A percentile compares a stretch with the other conserved stretches of the same genome.
These are phyloP conservation scores for Caenorhabditis uteleia DNA, from an alignment of 2,888 invertebrate genomes.

Conservation along the genomic window DNA sequence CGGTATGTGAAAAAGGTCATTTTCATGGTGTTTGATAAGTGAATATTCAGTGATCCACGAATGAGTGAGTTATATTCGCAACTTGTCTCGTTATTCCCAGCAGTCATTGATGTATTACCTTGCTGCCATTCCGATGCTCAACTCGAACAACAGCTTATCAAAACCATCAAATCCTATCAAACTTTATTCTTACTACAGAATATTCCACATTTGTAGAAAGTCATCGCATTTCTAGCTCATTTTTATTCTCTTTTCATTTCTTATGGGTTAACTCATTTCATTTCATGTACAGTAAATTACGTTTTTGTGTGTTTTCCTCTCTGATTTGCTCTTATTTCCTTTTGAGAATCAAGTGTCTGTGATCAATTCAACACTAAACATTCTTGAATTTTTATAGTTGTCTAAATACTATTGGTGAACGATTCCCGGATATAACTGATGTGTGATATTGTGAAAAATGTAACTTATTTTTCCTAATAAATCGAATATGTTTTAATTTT, in stretches of 20 bases:
- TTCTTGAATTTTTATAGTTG: no score
- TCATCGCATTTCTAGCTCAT: neutral
- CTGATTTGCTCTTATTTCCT: no score
- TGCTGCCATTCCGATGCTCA: conserved; percentile 59
- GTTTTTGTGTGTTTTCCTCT: no score
- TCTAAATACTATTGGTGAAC: no score
- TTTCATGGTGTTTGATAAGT: neutral
- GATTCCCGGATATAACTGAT: no score
- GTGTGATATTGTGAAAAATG: no score
- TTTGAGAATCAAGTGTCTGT: no score
- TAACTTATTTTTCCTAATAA: no score
- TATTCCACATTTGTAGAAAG: conserved; percentile 40
- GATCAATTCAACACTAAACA: no score
- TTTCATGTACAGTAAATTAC: neutral
- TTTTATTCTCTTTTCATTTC: neutral
- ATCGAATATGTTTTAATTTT: no score
- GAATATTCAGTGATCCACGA: conserved; percentile 22
- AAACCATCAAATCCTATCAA: conserved; percentile 64
- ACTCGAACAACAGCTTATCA: conserved; percentile 57
- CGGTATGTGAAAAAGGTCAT: conserved; percentile 31
- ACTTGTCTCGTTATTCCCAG: conserved; percentile 58
- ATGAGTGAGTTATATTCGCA: conserved; percentile 51
- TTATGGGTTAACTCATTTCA: neutral
- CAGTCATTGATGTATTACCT: conserved; percentile 62
- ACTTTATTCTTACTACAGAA: conserved; percentile 63